A percentile compares a stretch with the other conserved stretches of the same genome.
These are phyloP conservation scores for Hippocampus abdominalis DNA, from an alignment of 2,113 vertebrate genomes.

Conservation along the genomic window DNA sequence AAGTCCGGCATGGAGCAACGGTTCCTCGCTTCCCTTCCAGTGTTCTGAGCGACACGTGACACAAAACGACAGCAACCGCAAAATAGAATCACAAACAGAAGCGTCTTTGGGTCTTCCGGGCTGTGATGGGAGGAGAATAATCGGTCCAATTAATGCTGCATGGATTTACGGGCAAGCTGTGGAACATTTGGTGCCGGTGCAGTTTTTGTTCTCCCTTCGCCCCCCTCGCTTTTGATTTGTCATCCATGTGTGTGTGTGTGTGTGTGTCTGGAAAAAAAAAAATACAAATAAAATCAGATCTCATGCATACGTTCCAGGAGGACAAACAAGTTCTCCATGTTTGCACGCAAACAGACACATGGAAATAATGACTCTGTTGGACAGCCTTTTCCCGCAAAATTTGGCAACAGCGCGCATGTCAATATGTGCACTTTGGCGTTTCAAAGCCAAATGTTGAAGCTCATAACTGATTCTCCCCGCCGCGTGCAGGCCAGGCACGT, in stretches of 20 bases:
- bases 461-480: not conserved
- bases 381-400: not conserved
- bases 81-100: not conserved
- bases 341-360: slow-evolving; percentile 23
- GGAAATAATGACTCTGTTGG: slow-evolving; percentile 24
- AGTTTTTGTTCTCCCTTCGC: slow-evolving; percentile 9
- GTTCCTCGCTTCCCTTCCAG: too few relatives aligned
- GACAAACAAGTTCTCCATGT: not conserved
- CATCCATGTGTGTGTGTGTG: slow-evolving; percentile 27
- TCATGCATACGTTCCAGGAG: not conserved
- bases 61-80: slow-evolving; percentile 23
- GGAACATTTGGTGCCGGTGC: slow-evolving; percentile 37
- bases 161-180: slow-evolving; percentile 59
- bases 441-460: not conserved
- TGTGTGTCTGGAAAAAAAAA: not conserved
- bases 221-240: slow-evolving; percentile 15
- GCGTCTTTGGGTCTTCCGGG: slow-evolving; percentile 31
- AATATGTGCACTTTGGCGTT: not conserved
- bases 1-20: too few relatives aligned
- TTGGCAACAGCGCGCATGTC: not conserved
- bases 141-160: slow-evolving; percentile 43
- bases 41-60: too few relatives aligned
- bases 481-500: too few relatives aligned
- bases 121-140: slow-evolving; percentile 53
- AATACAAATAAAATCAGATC: not conserved